Conservation (phyloP, 2,113 vertebrate genomes). For the Oryctolagus cuniculus region mOryCun1.1 NC_091438.1:83360501-83361000, state of each 20-base stretch:
- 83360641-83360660: slow-evolving; percentile 92
- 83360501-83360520: slow-evolving; percentile 97
- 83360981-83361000: slow-evolving; percentile 94
- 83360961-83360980: slow-evolving; percentile 98
- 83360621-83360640: slow-evolving; percentile 96
- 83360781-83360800: slow-evolving; percentile 95
- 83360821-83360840: slow-evolving; percentile 98
- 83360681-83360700: slow-evolving; percentile 95
- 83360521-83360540: slow-evolving; percentile 94
- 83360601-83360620: slow-evolving; percentile 96
- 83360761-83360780: slow-evolving; percentile 97
- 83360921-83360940: slow-evolving; percentile 98
- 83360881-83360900: slow-evolving; percentile 96
- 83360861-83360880: slow-evolving; percentile 93
- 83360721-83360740: slow-evolving; percentile 94
- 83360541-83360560: slow-evolving; percentile 95
- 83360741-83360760: slow-evolving; percentile 92
- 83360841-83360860: slow-evolving; percentile 96
- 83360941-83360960: slow-evolving; percentile 99
- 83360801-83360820: slow-evolving; percentile 94
- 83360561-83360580: slow-evolving; percentile 93
- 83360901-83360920: slow-evolving; percentile 94
- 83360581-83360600: slow-evolving; percentile 97
- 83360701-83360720: slow-evolving; percentile 95
- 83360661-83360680: slow-evolving; percentile 93